Evolutionary conservation across 2,797 vertebrate genomes (phyloP).

Genomic region (Dermochelys coriacea): DNA sequence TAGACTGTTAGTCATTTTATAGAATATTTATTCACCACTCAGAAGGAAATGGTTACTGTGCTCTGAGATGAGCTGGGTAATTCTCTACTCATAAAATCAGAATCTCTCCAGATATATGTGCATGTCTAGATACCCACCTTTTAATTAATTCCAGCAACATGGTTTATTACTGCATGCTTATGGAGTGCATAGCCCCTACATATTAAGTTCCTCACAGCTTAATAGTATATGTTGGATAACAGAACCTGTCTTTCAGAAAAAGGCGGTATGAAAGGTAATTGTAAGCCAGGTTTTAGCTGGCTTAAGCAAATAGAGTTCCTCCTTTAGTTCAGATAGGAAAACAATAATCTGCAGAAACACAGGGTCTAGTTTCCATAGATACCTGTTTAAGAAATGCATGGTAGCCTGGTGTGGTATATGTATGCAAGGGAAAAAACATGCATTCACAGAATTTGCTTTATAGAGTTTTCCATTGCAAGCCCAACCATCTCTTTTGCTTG

Average conservation of each 20-base stretch:
- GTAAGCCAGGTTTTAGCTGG: slow-evolving; percentile 17
- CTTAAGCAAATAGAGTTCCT: slow-evolving; percentile 7
- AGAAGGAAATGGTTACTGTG: slow-evolving; percentile 64
- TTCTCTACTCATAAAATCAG: slow-evolving; percentile 64
- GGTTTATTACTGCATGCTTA: slow-evolving; percentile 63
- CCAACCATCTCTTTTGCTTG: background rate
- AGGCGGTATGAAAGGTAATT: slow-evolving; percentile 27
- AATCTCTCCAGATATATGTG: slow-evolving; percentile 17
- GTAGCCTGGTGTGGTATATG: background rate
- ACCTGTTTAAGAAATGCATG: background rate
- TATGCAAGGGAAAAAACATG: background rate
- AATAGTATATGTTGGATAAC: slow-evolving; percentile 21
- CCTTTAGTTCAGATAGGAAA: background rate
- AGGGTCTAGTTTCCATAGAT: background rate
- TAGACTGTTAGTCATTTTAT: slow-evolving; percentile 74
- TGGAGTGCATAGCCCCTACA: slow-evolving; percentile 43
- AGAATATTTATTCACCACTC: slow-evolving; percentile 61
- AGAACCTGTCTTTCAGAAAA: slow-evolving; percentile 26
- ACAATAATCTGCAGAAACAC: background rate
- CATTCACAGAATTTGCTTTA: background rate
- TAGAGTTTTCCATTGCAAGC: background rate
- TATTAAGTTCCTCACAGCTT: slow-evolving; percentile 42
- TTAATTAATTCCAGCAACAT: slow-evolving; percentile 59
- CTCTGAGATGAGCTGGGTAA: slow-evolving; percentile 53
- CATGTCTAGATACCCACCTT: slow-evolving; percentile 43